phyloP scores from a whole-genome alignment of 2,797 vertebrate genomes.

The Corythornis leucogaster region DNA sequence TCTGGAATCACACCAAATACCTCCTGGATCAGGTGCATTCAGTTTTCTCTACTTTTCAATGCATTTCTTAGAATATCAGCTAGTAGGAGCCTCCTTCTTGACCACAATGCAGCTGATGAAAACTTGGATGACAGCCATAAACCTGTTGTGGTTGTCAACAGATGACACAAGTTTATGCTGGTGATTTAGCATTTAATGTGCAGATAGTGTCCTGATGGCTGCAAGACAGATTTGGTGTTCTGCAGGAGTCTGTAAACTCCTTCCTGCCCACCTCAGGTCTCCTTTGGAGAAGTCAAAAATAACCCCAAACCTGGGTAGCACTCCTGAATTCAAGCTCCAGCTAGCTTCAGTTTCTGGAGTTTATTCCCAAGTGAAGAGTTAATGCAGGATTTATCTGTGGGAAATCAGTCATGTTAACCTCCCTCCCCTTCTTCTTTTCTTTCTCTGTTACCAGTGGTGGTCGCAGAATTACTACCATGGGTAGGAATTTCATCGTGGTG shows the following conservation, averaged over 20 bases:
- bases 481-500: conserved; percentile 83
- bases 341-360: not conserved
- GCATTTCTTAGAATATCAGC: not conserved
- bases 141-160: not conserved
- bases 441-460: conserved; percentile 80
- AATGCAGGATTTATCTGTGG: not conserved
- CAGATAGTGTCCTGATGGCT: not conserved
- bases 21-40: conserved; percentile 87
- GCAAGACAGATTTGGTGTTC: not conserved
- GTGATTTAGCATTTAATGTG: not conserved
- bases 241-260: not conserved
- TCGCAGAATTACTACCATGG: conserved; percentile 81
- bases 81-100: not conserved
- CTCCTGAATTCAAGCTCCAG: not conserved
- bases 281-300: not conserved
- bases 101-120: not conserved
- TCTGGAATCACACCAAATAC: conserved; percentile 75
- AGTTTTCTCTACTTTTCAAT: not conserved
- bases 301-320: not conserved
- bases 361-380: not conserved
- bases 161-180: not conserved
- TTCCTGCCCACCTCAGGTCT: not conserved
- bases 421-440: not conserved
- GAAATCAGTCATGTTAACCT: not conserved
- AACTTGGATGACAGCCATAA: not conserved